Base-by-base conservation (phyloP, 1,140 invertebrate genomes). In the Drosophila pachea region DNA sequence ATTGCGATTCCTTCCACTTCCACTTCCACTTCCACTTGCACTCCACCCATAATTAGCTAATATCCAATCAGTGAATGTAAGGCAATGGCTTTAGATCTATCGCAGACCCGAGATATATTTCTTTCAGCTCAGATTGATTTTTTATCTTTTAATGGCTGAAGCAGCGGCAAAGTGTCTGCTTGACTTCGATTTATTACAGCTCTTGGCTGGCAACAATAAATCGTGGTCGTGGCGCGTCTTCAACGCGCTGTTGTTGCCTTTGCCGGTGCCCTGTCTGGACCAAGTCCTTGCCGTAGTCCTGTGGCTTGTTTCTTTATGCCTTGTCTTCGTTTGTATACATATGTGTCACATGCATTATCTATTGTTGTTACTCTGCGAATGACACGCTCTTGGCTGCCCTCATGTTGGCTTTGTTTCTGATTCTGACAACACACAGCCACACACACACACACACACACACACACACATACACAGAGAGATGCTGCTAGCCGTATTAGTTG, bases 311-410 rank as follows among this genome's bases (percentile, higher is more conserved):
- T 60, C 52, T 50, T 67, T 42, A 22, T 53, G 59, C 31, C 38
- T 47, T 45, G 22, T 53, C 61, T 73, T 65, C 65, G 56, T 63
- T 22, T 56, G 47, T 66, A 61, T 2, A 56, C 54, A 45, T 56
- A 45, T 56, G 40, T 74, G 72, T 66, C 72, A 67, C 36, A 59
- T 62, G 68, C 68, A 74, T 74, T 74, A 71, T 74, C 72, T 22
- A 74, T 74, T 74, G 72, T 72, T 62, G 53, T 58, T 53, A 4
- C 22, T 22, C 12, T 29, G 47, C 62, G 35, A 56, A 7, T 14
- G 35, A 58, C 36, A 16, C 12, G 8, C 16, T 38, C 38, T 32
- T 55, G 65, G 42, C 50, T 49, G 38, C 16, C 45, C 40, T 68
- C 55, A 48, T 55, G 58, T 31, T 47, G 32, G 31, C 47, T 66